These are phyloP conservation scores for Hippopotamyrus pictus DNA, from an alignment of 2,797 vertebrate species.

Conservation along the genomic window DNA sequence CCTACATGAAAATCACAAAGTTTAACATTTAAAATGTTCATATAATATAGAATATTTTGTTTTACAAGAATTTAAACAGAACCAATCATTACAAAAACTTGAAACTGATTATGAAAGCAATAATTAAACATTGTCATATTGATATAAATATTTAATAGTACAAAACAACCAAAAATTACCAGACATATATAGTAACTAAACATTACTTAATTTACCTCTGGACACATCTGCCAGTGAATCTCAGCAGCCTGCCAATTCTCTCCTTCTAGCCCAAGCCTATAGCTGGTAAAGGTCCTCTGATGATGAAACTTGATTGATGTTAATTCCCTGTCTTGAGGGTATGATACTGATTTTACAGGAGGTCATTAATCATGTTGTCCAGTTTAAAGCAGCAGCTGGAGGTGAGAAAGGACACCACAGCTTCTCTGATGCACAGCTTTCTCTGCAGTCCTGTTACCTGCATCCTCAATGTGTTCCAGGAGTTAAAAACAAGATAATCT, in stretches of 20 bases:
- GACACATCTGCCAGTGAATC: background rate
- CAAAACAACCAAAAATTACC: background rate
- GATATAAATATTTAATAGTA: background rate
- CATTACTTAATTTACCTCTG: background rate
- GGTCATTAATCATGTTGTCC: background rate
- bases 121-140: background rate
- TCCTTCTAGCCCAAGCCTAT: background rate
- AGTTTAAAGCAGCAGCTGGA: background rate
- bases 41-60: background rate
- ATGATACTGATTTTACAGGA: background rate
- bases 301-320: background rate
- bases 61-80: background rate
- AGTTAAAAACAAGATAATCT: background rate
- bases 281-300: constrained; percentile 6
- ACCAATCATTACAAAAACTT: background rate
- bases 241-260: background rate
- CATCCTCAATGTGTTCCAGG: background rate
- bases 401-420: background rate
- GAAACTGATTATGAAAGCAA: background rate
- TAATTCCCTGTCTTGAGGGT: background rate
- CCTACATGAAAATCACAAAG: background rate
- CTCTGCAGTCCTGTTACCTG: background rate
- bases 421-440: background rate
- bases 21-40: background rate
- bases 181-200: background rate